phyloP scores from a whole-genome alignment of 2,888 invertebrate species.

The Sinodicranocentrus sp. region DNA sequence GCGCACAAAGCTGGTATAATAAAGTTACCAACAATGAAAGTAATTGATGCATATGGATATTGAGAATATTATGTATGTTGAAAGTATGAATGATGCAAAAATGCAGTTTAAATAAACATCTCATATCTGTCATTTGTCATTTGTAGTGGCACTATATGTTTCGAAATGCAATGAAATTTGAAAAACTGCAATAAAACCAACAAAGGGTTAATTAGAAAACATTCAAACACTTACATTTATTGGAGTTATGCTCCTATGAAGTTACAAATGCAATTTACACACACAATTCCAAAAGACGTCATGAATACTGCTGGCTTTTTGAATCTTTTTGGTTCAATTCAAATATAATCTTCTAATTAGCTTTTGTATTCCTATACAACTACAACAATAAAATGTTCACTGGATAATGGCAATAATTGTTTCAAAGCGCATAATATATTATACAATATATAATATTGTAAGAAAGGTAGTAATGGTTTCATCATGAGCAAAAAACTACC shows the following conservation, averaged over 20 bases:
- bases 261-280: conserved; percentile 25
- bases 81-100: too few species aligned
- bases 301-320: conserved; percentile 58
- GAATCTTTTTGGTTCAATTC: conserved; percentile 1
- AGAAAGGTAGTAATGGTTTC: background rate
- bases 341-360: background rate
- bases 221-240: conserved; percentile 44
- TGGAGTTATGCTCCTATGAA: conserved; percentile 40
- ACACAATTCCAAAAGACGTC: conserved; percentile 53
- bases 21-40: too few species aligned
- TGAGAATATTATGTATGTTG: too few species aligned
- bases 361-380: background rate
- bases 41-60: too few species aligned
- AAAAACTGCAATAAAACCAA: too few species aligned
- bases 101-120: too few species aligned
- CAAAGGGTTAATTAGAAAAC: conserved; percentile 39
- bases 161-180: too few species aligned
- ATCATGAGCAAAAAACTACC: conserved; percentile 7
- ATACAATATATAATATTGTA: background rate
- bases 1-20: too few species aligned
- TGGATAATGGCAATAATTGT: conserved; percentile 6
- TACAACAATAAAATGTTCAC: background rate
- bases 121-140: too few species aligned
- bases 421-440: background rate
- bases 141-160: too few species aligned